A percentile compares a stretch with the other conserved stretches of the same genome.
Evolutionary conservation across 1,140 invertebrate species (phyloP).

Genomic region (Sycophila sp.): DNA sequence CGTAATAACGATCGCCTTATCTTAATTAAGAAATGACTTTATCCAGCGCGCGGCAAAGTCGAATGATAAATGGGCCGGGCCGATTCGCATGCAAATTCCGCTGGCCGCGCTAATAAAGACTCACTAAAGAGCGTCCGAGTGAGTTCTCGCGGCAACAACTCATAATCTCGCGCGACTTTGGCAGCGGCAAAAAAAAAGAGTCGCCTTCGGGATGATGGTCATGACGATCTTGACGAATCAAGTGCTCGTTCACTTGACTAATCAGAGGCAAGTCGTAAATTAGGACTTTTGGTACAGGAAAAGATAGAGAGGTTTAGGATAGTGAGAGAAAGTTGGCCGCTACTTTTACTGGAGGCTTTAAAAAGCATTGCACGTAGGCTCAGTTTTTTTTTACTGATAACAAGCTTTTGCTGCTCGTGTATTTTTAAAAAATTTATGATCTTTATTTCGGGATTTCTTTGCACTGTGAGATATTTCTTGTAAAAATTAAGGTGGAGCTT

Average conservation of each 20-base stretch:
- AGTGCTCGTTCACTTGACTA: background rate
- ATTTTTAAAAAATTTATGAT: no score
- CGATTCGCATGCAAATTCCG: slow-evolving; percentile 28
- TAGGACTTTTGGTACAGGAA: background rate
- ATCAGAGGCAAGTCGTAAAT: slow-evolving; percentile 25
- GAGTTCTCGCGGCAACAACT: background rate
- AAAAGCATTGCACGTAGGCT: no score
- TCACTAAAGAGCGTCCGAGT: background rate
- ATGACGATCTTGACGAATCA: no score
- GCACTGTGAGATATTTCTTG: no score
- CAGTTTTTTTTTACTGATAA: no score
- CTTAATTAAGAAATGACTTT: slow-evolving; percentile 23
- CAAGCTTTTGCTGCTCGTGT: no score
- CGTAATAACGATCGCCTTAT: background rate
- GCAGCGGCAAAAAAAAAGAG: background rate
- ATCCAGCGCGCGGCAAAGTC: background rate
- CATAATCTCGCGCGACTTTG: background rate
- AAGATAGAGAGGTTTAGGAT: background rate
- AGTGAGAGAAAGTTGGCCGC: no score
- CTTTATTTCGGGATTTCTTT: no score
- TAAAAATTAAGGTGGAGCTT: no score
- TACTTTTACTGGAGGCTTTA: no score
- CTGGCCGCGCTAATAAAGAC: slow-evolving; percentile 16
- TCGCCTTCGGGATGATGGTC: background rate
- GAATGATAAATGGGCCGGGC: slow-evolving; percentile 13